A percentile compares a stretch with the other conserved stretches of the same genome.
phyloP scores from a whole-genome alignment of 2,113 vertebrate genomes.

The Menidia beryllina region DNA sequence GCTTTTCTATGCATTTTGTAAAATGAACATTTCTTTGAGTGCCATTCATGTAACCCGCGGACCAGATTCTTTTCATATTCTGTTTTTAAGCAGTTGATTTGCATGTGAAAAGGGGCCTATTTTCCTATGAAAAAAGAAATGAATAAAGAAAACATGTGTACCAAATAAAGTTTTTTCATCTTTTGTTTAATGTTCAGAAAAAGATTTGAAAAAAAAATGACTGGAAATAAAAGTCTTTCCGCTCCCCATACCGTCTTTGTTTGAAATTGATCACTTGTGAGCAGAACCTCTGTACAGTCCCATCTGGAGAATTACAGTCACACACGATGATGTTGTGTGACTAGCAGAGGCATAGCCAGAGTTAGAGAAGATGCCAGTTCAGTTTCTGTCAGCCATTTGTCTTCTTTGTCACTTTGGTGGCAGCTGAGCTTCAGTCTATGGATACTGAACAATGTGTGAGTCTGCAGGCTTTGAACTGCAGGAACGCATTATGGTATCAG shows the following conservation, averaged over 20 bases:
- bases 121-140: conserved; percentile 78
- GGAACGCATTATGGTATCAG: background rate
- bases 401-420: conserved; percentile 48
- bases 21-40: conserved; percentile 66
- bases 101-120: conserved; percentile 78
- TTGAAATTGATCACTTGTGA: conserved; percentile 44
- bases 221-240: background rate
- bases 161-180: conserved; percentile 14
- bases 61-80: conserved; percentile 61
- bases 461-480: conserved; percentile 40
- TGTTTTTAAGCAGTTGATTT: conserved; percentile 58
- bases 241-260: background rate
- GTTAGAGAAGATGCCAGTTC: conserved; percentile 36
- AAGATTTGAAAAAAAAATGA: fast-evolving
- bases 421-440: conserved; percentile 40
- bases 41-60: conserved; percentile 61
- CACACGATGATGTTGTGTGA: conserved; percentile 42
- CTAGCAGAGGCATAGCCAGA: conserved; percentile 38
- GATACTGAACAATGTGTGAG: conserved; percentile 20
- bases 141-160: conserved; percentile 52
- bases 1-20: conserved; percentile 72
- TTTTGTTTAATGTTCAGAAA: background rate
- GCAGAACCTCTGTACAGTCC: conserved; percentile 18
- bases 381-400: conserved; percentile 42
- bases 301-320: conserved; percentile 51